Evolutionary conservation across 2,113 vertebrate genomes (phyloP), one percentile per base, ranked within the genome.

Genomic region (Brachypteracias leptosomus): DNA sequence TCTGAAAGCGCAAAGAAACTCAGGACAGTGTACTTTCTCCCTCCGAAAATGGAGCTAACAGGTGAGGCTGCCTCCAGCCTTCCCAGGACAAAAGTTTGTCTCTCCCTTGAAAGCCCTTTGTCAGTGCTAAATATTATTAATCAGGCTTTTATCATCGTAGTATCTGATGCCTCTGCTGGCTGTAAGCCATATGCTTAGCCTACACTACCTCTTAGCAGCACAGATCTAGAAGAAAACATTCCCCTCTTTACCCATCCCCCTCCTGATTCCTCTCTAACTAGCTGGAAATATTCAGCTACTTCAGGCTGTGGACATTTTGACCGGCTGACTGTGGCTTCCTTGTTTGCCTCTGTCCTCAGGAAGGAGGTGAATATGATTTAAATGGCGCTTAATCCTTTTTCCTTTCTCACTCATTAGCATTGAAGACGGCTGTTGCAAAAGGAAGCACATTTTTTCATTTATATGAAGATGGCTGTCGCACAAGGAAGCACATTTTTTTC

Each of bases 131-230:
- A 61, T 65, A 42, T 90, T 89, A 93, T 72, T 79, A 87, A 92
- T 14, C 25, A 86, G 38, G 82, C 82, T 96, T 93, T 96, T 93
- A 93, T 36, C 63, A 44, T 61, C 38, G 7, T 81, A 77, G 67
- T 84, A 93, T 85, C 74, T 73, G 78, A 88, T 95, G 89, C 63
- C 49, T 88, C 87, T 85, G 58, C 81, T 96, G 93, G 88, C 94
- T 84, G 68, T 3, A 4, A 91, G 88, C 91, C 95, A 83, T 21
- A 25, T 63, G 75, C 82, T 88, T 94, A 93, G 75, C 78, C 89
- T 91, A 90, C 75, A 52, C 78, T 62, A 29, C 49, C 62, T 84
- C 81, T 89, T 44, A 88, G 79, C 81, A 90, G 90, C 78, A 57
- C 10, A 31, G 26, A 74, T 19, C 59, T 33, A 54, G 19, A 88